Evolutionary conservation across 2,888 invertebrate species (phyloP).

Genomic region (Heteromyza rotundicornis): DNA sequence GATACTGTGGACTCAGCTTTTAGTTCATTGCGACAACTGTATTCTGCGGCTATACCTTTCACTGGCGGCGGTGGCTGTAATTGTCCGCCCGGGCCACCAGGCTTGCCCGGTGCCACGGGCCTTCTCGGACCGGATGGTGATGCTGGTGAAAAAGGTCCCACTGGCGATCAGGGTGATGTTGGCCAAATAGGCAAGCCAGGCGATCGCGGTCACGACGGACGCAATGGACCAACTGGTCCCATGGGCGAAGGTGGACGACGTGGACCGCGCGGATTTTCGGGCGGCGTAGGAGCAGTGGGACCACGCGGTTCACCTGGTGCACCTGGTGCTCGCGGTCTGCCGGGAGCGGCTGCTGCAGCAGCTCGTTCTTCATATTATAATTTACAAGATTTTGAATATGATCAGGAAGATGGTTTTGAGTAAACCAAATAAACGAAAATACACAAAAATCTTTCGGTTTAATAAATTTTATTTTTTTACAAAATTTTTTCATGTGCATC

Average conservation of each 20-base stretch:
- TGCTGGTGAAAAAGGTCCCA: slow-evolving; percentile 16
- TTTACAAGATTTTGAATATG: slow-evolving; percentile 10
- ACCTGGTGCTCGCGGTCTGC: slow-evolving; percentile 12
- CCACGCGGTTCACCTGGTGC: slow-evolving; percentile 25
- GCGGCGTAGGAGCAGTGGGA: slow-evolving; percentile 20
- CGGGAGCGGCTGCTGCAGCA: slow-evolving; percentile 5
- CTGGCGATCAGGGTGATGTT: slow-evolving; percentile 16
- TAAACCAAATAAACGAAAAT: too few species aligned
- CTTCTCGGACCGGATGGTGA: slow-evolving; percentile 24
- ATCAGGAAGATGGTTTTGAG: slow-evolving; percentile 7
- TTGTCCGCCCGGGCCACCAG: slow-evolving; percentile 25
- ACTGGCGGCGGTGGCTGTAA: slow-evolving; percentile 3
- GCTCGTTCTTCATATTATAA: slow-evolving; percentile 14
- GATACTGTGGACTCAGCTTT: neutral
- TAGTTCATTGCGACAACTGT: slow-evolving; percentile 5
- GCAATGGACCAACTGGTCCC: slow-evolving; percentile 9
- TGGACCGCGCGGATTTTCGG: slow-evolving; percentile 27
- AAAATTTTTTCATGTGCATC: too few species aligned
- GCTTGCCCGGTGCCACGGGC: slow-evolving; percentile 22
- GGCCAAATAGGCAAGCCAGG: slow-evolving; percentile 17
- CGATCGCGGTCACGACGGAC: slow-evolving; percentile 20
- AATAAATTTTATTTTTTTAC: too few species aligned
- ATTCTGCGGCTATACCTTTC: neutral
- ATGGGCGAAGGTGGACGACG: slow-evolving; percentile 20
- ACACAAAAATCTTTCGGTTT: too few species aligned